Conservation (phyloP, 2,797 vertebrate species). For the Acridotheres tristis region DNA sequence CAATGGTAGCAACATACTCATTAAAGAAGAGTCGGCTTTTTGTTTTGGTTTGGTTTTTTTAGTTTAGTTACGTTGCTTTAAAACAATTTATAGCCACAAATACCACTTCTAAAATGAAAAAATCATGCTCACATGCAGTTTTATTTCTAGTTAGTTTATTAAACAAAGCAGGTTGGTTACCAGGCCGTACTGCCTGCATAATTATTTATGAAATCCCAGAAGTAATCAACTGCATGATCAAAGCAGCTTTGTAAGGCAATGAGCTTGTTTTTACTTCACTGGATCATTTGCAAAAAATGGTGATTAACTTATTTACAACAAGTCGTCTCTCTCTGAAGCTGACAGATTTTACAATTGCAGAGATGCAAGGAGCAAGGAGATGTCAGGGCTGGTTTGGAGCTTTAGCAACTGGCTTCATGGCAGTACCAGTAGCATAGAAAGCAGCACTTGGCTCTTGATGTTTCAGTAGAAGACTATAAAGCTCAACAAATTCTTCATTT, state of each 20-base stretch:
- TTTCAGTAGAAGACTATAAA: not conserved
- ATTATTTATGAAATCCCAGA: not conserved
- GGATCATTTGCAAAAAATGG: not conserved
- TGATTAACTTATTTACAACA: not conserved
- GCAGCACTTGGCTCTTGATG: not conserved
- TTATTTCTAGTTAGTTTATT: not conserved
- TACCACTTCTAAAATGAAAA: not conserved
- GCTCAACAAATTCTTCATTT: not conserved
- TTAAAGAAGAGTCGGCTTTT: not conserved
- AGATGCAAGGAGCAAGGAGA: not conserved
- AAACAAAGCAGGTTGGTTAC: slow-evolving; percentile 13
- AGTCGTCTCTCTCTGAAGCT: not conserved
- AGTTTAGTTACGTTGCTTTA: not conserved
- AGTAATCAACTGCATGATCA: not conserved
- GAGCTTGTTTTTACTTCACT: not conserved
- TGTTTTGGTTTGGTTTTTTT: not conserved
- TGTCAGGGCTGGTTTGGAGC: not conserved
- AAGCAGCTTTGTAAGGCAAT: slow-evolving; percentile 15
- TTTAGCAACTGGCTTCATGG: not conserved
- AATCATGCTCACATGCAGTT: not conserved
- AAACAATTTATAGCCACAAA: not conserved
- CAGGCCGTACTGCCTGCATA: not conserved
- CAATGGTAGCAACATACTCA: not conserved
- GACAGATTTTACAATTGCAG: not conserved
- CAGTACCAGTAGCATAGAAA: not conserved